phyloP scores from a whole-genome alignment of 1,140 invertebrate species.

The Trichonephila clavipes region DNA sequence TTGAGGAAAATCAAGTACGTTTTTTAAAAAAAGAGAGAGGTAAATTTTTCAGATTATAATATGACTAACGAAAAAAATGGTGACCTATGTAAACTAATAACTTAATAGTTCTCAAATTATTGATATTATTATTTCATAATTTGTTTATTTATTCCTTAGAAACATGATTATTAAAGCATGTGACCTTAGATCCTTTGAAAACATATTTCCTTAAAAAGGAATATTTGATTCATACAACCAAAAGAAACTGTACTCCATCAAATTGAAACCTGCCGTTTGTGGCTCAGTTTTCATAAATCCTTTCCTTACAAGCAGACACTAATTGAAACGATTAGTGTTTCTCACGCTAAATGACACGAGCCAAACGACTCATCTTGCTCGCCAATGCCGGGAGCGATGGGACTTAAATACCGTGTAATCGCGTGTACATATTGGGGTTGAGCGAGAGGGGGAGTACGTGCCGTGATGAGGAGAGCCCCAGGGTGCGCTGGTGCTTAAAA shows the following conservation, averaged over 20 bases:
- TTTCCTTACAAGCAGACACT: background rate
- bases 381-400: background rate
- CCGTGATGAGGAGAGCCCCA: background rate
- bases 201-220: no score
- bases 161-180: no score
- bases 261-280: background rate
- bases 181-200: no score
- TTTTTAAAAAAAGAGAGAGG: no score
- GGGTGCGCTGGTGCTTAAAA: slow-evolving; percentile 16
- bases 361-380: background rate
- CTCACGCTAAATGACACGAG: background rate
- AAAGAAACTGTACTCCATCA: background rate
- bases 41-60: no score
- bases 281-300: background rate
- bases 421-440: slow-evolving; percentile 12
- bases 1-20: no score
- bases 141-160: no score
- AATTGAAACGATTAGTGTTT: slow-evolving; percentile 35
- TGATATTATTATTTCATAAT: no score
- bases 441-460: background rate
- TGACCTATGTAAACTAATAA: no score
- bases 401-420: slow-evolving; percentile 40
- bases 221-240: background rate
- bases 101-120: no score
- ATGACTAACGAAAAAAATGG: no score